Evolutionary conservation across 2,888 invertebrate genomes (phyloP).

Genomic region (Phanerotoma sp.): DNA sequence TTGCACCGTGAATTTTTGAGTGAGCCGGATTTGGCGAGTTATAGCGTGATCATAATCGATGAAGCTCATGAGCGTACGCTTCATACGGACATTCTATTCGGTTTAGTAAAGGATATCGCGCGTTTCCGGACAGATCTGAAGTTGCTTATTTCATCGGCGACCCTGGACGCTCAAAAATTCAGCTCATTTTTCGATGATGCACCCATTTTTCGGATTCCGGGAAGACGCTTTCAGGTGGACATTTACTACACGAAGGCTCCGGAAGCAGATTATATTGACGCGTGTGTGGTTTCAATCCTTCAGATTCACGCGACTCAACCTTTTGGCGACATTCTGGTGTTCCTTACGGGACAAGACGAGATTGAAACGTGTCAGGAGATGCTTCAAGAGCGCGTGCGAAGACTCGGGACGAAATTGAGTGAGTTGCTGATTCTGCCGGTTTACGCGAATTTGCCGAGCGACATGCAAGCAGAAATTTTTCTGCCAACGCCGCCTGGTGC

Average conservation of each 20-base stretch:
- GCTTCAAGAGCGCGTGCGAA: conserved; percentile 85
- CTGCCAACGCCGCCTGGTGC: conserved; percentile 96
- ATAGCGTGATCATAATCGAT: conserved; percentile 99
- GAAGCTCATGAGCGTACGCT: conserved; percentile 99
- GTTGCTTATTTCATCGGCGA: conserved; percentile 95
- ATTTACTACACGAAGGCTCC: conserved; percentile 99
- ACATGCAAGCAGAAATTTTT: conserved; percentile 99
- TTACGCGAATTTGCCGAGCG: conserved; percentile 97
- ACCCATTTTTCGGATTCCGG: conserved; percentile 96
- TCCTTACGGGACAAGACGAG: conserved; percentile 89
- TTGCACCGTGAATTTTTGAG: conserved; percentile 94
- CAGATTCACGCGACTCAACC: conserved; percentile 99
- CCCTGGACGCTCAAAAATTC: conserved; percentile 97
- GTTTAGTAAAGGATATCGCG: conserved; percentile 94
- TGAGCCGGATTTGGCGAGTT: conserved; percentile 93
- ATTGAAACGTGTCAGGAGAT: conserved; percentile 89
- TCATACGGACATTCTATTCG: conserved; percentile 98
- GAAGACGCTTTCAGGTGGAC: conserved; percentile 96
- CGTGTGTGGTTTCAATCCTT: conserved; percentile 93
- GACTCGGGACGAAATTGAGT: conserved; percentile 89
- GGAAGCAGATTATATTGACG: conserved; percentile 98
- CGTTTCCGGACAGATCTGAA: conserved; percentile 93
- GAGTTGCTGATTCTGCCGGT: conserved; percentile 94
- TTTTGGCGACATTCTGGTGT: conserved; percentile 92
- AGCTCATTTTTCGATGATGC: conserved; percentile 98